Evolutionary conservation across 1,140 invertebrate species (phyloP).

Genomic region (Apolygus lucorum): DNA sequence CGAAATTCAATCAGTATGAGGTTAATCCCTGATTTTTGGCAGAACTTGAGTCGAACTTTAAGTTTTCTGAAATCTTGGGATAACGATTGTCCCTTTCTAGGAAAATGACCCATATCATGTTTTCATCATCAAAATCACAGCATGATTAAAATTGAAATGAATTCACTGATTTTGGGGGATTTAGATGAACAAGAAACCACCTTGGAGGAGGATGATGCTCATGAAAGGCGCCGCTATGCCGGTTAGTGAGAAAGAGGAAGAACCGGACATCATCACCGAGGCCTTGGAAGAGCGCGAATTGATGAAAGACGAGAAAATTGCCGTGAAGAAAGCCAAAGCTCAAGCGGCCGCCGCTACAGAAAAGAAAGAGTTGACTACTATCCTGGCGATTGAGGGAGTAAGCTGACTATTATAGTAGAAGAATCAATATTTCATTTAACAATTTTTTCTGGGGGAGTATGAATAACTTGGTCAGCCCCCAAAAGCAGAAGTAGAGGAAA

Average conservation of each 20-base stretch:
- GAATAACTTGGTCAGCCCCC: too few relatives aligned
- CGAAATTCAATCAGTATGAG: too few relatives aligned
- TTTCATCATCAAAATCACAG: too few relatives aligned
- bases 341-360: background rate
- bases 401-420: background rate
- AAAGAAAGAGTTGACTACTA: background rate
- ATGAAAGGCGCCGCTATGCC: background rate
- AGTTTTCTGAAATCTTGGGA: too few relatives aligned
- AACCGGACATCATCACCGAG: background rate
- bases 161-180: too few relatives aligned
- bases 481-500: too few relatives aligned
- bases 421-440: too few relatives aligned
- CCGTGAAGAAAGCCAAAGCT: background rate
- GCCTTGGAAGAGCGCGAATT: background rate
- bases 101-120: too few relatives aligned
- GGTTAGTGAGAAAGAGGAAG: background rate
- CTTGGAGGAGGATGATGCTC: constrained; percentile 1
- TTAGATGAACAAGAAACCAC: background rate
- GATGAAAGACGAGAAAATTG: constrained; percentile 6
- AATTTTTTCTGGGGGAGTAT: background rate
- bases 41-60: too few relatives aligned
- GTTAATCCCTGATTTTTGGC: too few relatives aligned
- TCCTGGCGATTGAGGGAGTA: background rate
- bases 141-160: too few relatives aligned
- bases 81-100: too few relatives aligned